A percentile compares a stretch with the other conserved stretches of the same genome.
Conservation (phyloP, 2,113 vertebrate genomes). For the Propithecus coquereli region DNA sequence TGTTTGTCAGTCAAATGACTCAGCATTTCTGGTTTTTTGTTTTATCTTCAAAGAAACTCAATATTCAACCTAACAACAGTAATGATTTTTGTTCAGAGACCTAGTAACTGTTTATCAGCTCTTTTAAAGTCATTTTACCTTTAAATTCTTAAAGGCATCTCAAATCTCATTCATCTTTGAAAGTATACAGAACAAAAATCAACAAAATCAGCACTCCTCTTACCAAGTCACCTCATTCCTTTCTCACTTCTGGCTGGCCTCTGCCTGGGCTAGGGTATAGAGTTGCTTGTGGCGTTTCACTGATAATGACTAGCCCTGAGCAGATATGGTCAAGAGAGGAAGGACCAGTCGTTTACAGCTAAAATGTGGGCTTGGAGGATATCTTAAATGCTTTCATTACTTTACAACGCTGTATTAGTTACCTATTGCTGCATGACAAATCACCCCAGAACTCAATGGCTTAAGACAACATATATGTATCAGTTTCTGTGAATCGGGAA, state of each 20-base stretch:
- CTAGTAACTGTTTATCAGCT: background rate
- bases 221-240: background rate
- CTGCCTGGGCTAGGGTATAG: background rate
- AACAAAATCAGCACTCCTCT: background rate
- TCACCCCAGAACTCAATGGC: background rate
- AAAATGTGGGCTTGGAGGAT: background rate
- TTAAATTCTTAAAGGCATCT: background rate
- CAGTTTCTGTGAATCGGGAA: background rate
- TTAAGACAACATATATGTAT: background rate
- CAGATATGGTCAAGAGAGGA: background rate
- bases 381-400: background rate
- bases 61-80: background rate
- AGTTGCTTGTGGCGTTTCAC: background rate
- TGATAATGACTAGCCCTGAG: background rate
- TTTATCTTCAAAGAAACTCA: background rate
- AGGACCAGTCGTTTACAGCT: background rate
- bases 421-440: background rate
- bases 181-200: background rate
- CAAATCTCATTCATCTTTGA: background rate
- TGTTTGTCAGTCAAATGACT: background rate
- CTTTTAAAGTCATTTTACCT: background rate
- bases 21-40: background rate
- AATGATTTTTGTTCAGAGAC: background rate
- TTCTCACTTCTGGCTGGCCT: background rate
- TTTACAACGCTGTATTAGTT: background rate